These are phyloP conservation scores for Sturmia bella DNA, from an alignment of 2,888 invertebrate species.

Conservation along the genomic window DNA sequence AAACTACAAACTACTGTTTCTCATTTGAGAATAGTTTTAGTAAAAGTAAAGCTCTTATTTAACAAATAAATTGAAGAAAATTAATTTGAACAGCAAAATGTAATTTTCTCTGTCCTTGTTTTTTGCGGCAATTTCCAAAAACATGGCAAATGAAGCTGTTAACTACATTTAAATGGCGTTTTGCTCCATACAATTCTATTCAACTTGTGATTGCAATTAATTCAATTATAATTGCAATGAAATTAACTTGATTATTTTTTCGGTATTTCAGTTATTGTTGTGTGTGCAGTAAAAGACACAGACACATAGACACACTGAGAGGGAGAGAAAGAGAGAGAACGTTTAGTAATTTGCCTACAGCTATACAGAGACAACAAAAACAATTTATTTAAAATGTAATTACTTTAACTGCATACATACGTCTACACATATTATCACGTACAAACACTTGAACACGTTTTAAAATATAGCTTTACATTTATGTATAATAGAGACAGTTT, in stretches of 20 bases:
- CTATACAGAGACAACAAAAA: constrained; percentile 60
- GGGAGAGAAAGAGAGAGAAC: no score
- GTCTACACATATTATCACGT: background rate
- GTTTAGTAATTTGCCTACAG: constrained; percentile 55
- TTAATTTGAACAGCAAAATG: no score
- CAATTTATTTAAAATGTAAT: constrained; percentile 69
- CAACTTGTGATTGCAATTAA: constrained; percentile 66
- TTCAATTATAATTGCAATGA: constrained; percentile 69
- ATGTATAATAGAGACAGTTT: background rate
- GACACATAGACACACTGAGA: no score
- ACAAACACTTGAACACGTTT: constrained; percentile 23
- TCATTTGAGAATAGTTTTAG: background rate
- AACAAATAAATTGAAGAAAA: no score
- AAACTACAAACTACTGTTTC: background rate
- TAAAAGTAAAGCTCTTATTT: no score
- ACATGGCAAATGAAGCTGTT: background rate
- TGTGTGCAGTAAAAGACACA: constrained; percentile 26
- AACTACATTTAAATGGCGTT: constrained; percentile 27
- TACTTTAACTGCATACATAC: constrained; percentile 46
- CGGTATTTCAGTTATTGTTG: constrained; percentile 45
- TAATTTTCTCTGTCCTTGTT: background rate
- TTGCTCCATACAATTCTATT: constrained; percentile 38
- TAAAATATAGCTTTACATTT: background rate
- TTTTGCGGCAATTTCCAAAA: background rate
- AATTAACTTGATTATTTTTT: constrained; percentile 62